A percentile compares a stretch with the other conserved stretches of the same genome.
Evolutionary conservation across 2,113 vertebrate species (phyloP).

Genomic region (Tauraco erythrolophus): DNA sequence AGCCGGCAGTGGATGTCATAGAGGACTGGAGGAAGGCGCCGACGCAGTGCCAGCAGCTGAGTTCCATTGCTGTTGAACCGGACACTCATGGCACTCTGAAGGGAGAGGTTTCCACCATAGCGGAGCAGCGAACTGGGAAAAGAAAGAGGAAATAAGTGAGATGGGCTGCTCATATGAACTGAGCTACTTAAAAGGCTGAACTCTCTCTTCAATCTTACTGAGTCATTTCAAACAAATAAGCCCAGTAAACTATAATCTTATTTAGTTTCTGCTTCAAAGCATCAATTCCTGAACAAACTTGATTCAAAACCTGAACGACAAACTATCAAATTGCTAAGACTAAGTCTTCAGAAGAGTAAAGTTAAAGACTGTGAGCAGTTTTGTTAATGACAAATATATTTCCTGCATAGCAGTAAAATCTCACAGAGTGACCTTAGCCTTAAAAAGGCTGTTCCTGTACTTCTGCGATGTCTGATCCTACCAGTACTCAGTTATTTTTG

Average conservation of each 20-base stretch:
- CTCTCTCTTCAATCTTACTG: not conserved
- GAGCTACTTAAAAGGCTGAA: not conserved
- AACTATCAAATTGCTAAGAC: not conserved
- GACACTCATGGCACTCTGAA: constrained; percentile 98
- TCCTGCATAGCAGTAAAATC: not conserved
- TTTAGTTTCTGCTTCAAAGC: not conserved
- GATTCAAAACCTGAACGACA: not conserved
- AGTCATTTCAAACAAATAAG: not conserved
- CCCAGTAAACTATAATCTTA: not conserved
- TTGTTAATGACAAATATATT: not conserved
- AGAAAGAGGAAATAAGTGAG: not conserved
- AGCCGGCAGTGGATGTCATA: constrained; percentile 97
- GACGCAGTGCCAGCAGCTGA: constrained; percentile 91
- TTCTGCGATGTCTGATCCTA: not conserved
- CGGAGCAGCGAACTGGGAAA: constrained; percentile 88
- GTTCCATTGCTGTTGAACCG: constrained; percentile 97
- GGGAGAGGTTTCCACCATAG: constrained; percentile 94
- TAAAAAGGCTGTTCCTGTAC: not conserved
- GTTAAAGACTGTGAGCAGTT: not conserved
- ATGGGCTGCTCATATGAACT: rapidly evolving
- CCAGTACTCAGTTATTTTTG: not conserved
- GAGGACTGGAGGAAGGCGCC: constrained; percentile 93
- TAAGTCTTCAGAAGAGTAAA: not conserved
- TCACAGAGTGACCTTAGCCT: not conserved
- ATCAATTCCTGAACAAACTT: not conserved